A percentile compares a stretch with the other conserved stretches of the same genome.
phyloP scores from a whole-genome alignment of 2,113 vertebrate genomes.

The Isichthys henryi region DNA sequence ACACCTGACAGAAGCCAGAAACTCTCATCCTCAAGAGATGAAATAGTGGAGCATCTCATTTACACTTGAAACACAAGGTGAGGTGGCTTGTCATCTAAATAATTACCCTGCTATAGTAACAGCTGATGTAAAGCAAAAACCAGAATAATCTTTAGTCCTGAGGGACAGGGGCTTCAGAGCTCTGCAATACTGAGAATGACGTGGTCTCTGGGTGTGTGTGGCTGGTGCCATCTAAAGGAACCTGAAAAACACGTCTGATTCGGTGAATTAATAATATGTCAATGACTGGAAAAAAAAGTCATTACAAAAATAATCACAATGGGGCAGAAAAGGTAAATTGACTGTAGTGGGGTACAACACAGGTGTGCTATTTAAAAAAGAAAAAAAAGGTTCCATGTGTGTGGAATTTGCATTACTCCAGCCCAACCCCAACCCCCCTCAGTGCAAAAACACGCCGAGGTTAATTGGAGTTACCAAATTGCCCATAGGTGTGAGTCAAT shows the following conservation, averaged over 20 bases:
- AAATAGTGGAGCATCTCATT: not conserved
- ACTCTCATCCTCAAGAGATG: not conserved
- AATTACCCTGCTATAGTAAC: not conserved
- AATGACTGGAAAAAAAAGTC: not conserved
- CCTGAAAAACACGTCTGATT: not conserved
- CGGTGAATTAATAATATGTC: not conserved
- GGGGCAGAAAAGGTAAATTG: not conserved
- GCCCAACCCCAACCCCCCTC: no score
- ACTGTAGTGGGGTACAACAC: not conserved
- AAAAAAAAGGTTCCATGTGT: not conserved
- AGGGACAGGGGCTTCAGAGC: not conserved
- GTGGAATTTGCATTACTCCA: not conserved
- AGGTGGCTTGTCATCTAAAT: not conserved
- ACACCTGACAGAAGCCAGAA: not conserved
- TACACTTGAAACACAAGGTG: slow-evolving; percentile 5
- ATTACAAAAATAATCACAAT: not conserved
- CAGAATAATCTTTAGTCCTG: not conserved
- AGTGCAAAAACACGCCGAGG: not conserved
- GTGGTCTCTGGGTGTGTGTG: not conserved
- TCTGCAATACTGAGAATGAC: not conserved
- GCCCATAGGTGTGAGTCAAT: not conserved
- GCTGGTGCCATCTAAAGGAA: not conserved
- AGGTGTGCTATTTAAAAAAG: not conserved
- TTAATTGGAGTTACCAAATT: not conserved
- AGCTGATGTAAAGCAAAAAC: not conserved